A percentile compares a stretch with the other conserved stretches of the same genome.
phyloP scores from a whole-genome alignment of 92 coral and sea anemone species.

The Palythoa caribaeorum region DNA sequence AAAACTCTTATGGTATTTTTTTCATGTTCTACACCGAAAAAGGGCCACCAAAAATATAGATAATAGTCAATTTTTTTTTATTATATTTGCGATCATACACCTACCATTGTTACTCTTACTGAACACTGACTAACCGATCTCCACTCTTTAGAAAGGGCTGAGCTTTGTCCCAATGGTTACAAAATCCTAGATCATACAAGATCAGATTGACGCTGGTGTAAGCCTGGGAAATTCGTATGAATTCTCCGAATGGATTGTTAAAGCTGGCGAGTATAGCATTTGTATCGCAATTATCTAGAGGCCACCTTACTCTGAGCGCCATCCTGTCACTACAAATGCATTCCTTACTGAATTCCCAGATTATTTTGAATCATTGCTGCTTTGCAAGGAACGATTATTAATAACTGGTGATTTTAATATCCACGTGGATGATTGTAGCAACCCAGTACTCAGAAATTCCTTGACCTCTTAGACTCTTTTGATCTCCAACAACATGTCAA shows the following conservation, averaged over 20 bases:
- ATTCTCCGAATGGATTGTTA: constrained; percentile 52
- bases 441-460: background rate
- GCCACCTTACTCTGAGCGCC: constrained; percentile 50
- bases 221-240: constrained; percentile 34
- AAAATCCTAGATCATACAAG: constrained; percentile 56
- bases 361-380: constrained; percentile 29
- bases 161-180: constrained; percentile 46
- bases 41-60: no score
- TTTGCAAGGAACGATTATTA: constrained; percentile 7
- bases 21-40: no score
- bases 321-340: constrained; percentile 41
- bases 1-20: no score
- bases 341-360: constrained; percentile 55
- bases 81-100: background rate
- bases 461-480: background rate
- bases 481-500: background rate
- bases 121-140: background rate
- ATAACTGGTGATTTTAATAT: background rate
- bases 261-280: background rate
- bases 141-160: constrained; percentile 27
- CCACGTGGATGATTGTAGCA: background rate
- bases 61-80: background rate
- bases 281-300: constrained; percentile 36
- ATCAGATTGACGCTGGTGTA: constrained; percentile 40
- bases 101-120: background rate